A percentile compares a stretch with the other conserved stretches of the same genome.
These are phyloP conservation scores for Oedothorax gibbosus DNA, from an alignment of 1,140 invertebrate species.

Conservation along the genomic window DNA sequence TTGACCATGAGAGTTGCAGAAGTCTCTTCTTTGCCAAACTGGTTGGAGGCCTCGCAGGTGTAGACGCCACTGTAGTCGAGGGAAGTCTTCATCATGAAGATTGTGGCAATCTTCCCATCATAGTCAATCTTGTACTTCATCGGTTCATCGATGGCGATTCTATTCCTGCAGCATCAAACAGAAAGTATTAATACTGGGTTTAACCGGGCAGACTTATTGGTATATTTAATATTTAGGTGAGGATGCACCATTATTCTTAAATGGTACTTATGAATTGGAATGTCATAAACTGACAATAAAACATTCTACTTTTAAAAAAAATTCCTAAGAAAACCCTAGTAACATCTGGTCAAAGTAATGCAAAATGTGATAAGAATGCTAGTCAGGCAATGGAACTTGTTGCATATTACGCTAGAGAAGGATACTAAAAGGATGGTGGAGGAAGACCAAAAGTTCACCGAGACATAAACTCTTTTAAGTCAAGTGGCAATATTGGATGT, in stretches of 20 bases:
- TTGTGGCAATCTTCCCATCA: conserved; percentile 81
- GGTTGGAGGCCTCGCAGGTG: conserved; percentile 83
- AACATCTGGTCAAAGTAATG: no score
- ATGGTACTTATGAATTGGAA: no score
- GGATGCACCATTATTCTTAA: not conserved
- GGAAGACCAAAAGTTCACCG: no score
- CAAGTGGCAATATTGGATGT: no score
- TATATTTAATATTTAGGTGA: not conserved
- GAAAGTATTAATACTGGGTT: not conserved
- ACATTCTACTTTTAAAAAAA: no score
- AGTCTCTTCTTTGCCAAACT: conserved; percentile 85
- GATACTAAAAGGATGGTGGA: no score
- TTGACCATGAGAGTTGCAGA: conserved; percentile 79
- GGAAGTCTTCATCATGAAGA: conserved; percentile 79
- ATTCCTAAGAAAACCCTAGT: no score
- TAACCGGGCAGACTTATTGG: not conserved
- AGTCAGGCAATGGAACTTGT: no score
- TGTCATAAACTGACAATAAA: no score
- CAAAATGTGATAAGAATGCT: no score
- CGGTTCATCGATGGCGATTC: conserved; percentile 78
- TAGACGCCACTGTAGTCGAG: conserved; percentile 80
- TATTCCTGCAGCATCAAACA: conserved; percentile 69
- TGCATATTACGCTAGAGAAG: no score
- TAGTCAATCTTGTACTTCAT: conserved; percentile 79
- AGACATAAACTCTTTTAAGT: no score